Conservation (phyloP, 2,888 invertebrate genomes). For the Clunio marinus region DNA sequence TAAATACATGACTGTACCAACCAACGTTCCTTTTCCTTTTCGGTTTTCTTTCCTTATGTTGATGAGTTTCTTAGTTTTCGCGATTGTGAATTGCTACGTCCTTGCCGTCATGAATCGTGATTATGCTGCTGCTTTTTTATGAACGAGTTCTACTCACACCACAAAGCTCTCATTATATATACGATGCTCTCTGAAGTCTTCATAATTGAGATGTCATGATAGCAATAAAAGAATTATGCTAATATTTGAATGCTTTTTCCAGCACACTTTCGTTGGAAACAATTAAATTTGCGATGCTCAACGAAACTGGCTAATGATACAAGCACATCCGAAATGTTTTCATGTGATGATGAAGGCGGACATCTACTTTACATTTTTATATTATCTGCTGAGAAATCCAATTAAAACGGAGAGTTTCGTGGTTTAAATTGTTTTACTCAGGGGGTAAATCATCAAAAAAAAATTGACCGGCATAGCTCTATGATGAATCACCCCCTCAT, state of each 20-base stretch:
- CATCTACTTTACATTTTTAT: neutral
- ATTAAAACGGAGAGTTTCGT: neutral
- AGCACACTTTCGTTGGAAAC: neutral
- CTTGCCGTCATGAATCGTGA: neutral
- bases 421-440: neutral
- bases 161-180: neutral
- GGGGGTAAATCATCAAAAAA: neutral
- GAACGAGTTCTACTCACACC: too few relatives aligned
- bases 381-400: neutral
- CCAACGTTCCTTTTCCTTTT: too few relatives aligned
- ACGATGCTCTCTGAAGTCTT: neutral
- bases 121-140: neutral
- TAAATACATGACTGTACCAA: too few relatives aligned
- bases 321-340: neutral
- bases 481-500: too few relatives aligned
- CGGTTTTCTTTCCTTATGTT: neutral
- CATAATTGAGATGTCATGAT: slow-evolving; percentile 16
- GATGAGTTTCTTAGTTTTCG: slow-evolving; percentile 7
- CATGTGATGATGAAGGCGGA: neutral
- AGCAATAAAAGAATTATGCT: neutral
- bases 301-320: neutral
- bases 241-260: slow-evolving; percentile 13
- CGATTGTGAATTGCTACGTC: too few relatives aligned
- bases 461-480: too few relatives aligned
- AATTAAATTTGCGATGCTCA: neutral